Conservation (phyloP, 2,113 vertebrate species). For the Nothobranchius kuhntae region DNA sequence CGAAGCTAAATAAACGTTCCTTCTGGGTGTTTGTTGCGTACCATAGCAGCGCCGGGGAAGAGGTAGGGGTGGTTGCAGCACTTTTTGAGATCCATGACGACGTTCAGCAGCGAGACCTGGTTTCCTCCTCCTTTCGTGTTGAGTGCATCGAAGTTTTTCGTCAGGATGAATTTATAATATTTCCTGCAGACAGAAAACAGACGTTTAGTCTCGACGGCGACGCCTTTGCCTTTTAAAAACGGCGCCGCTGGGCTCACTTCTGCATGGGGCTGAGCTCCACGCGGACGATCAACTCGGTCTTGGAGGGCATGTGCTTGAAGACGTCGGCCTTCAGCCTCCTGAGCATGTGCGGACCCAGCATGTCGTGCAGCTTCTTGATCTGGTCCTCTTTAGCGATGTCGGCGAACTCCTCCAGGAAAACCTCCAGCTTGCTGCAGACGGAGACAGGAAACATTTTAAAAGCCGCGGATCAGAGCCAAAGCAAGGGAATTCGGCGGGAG, state of each 20-base stretch:
- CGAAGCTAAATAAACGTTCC: background rate
- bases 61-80: slow-evolving; percentile 99
- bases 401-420: slow-evolving; percentile 96
- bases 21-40: slow-evolving; percentile 60
- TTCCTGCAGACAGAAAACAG: slow-evolving; percentile 78
- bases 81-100: slow-evolving; percentile 99
- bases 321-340: slow-evolving; percentile 96
- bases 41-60: slow-evolving; percentile 95
- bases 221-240: too few species aligned
- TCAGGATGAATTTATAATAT: slow-evolving; percentile 98
- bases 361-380: slow-evolving; percentile 98
- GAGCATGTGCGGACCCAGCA: slow-evolving; percentile 98
- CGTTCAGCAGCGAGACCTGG: slow-evolving; percentile 95
- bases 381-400: slow-evolving; percentile 99
- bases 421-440: slow-evolving; percentile 89
- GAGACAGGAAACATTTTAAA: background rate
- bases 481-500: background rate
- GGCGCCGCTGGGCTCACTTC: slow-evolving; percentile 83
- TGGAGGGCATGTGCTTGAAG: slow-evolving; percentile 99
- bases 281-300: slow-evolving; percentile 96
- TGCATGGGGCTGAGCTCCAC: slow-evolving; percentile 98
- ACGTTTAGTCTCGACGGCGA: background rate
- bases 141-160: slow-evolving; percentile 95
- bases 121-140: slow-evolving; percentile 96
- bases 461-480: too few species aligned